Evolutionary conservation across 1,140 invertebrate species (phyloP).

Genomic region (Nomia melanderi): DNA sequence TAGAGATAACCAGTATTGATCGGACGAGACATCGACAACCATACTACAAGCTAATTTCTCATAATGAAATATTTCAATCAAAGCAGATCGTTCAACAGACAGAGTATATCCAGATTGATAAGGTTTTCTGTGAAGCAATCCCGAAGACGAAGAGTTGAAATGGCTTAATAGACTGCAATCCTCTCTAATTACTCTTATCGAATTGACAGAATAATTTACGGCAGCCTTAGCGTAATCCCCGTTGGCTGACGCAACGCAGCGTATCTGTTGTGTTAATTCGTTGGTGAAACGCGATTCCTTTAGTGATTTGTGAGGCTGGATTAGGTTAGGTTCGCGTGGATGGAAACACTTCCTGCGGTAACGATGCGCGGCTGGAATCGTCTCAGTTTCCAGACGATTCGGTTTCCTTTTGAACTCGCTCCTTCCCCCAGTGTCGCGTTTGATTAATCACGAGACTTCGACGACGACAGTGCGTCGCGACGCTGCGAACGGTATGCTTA

Average conservation of each 20-base stretch:
- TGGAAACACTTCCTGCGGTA: not conserved
- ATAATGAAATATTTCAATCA: too few species aligned
- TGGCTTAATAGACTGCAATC: conserved; percentile 21
- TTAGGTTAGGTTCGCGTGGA: not conserved
- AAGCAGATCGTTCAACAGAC: too few species aligned
- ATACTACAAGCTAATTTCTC: too few species aligned
- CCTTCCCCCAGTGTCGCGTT: not conserved
- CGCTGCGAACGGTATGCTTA: not conserved
- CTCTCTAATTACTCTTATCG: conserved; percentile 36
- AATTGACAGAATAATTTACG: conserved; percentile 34
- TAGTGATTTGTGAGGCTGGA: conserved; percentile 14
- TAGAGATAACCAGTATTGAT: too few species aligned
- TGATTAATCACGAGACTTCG: not conserved
- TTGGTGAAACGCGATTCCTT: not conserved
- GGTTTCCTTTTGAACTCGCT: not conserved
- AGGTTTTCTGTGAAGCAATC: not conserved
- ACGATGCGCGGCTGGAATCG: not conserved
- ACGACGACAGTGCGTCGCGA: not conserved
- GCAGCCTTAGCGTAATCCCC: conserved; percentile 32
- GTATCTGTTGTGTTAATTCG: conserved; percentile 2
- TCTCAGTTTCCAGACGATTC: not conserved
- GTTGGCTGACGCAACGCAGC: not conserved
- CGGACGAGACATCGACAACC: too few species aligned
- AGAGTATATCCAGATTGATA: not conserved
- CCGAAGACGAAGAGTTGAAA: not conserved